Conservation (phyloP, 2,797 vertebrate genomes). For the Rallus crepitans region DNA sequence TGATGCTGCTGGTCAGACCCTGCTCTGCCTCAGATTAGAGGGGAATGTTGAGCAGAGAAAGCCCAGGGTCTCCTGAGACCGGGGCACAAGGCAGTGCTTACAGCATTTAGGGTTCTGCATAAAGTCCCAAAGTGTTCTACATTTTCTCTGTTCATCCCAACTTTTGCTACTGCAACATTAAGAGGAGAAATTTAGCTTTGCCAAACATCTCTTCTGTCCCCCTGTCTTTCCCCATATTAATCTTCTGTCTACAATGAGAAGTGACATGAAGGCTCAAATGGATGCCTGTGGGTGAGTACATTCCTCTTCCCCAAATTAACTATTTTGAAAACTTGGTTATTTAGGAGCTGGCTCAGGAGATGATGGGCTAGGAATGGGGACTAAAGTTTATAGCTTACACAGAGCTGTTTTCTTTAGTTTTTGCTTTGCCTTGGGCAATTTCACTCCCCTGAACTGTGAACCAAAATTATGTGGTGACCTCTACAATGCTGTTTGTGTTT, state of each 20-base stretch:
- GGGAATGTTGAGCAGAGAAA: rapidly evolving
- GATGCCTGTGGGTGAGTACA: neutral
- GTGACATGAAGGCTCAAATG: neutral
- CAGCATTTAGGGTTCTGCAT: neutral
- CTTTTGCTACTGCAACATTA: neutral
- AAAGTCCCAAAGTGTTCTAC: neutral
- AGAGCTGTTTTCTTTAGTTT: neutral
- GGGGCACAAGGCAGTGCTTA: neutral
- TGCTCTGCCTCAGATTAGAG: neutral
- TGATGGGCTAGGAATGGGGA: neutral
- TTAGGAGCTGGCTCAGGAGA: neutral
- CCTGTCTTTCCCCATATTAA: rapidly evolving
- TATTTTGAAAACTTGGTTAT: neutral
- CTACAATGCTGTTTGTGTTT: neutral
- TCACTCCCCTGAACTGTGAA: neutral
- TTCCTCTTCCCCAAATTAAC: neutral
- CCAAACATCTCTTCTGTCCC: neutral
- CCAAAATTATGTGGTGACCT: neutral
- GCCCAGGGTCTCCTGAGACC: rapidly evolving
- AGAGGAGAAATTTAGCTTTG: neutral
- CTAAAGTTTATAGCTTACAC: neutral
- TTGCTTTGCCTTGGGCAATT: neutral
- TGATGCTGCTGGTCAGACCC: neutral
- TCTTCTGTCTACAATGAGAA: neutral
- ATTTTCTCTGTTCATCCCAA: neutral